Percentiles rank a stretch among this genome's conserved stretches.
Evolutionary conservation across 23 tunicate genomes (phyloP).

Genomic region (Trididemnum nubilum): DNA sequence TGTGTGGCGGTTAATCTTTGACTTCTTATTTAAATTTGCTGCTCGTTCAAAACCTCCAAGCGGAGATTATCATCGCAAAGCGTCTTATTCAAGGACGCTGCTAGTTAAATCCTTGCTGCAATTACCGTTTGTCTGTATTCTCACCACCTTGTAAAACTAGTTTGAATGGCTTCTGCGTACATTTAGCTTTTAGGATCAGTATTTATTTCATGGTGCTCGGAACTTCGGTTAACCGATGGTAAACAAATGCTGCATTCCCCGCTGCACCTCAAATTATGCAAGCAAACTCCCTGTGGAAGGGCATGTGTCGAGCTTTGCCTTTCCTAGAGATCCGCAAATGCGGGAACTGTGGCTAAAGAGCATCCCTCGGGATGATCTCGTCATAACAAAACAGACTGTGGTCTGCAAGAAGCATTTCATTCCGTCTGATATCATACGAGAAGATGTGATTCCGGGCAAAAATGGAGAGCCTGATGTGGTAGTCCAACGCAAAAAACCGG

Average conservation of each 20-base stretch:
- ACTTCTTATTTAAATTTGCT: no score
- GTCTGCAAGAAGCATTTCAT: background rate
- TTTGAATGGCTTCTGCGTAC: no score
- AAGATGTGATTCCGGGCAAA: background rate
- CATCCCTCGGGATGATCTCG: background rate
- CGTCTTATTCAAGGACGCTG: no score
- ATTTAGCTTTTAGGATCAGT: background rate
- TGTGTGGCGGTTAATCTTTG: no score
- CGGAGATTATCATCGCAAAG: no score
- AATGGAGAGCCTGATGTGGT: background rate
- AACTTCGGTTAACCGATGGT: constrained; percentile 15
- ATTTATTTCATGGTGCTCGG: no score
- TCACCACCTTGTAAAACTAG: no score
- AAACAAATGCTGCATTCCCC: constrained; percentile 16
- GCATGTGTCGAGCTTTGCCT: background rate
- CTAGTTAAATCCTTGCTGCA: no score
- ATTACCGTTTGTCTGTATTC: no score
- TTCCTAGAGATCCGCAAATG: background rate
- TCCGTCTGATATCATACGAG: constrained; percentile 1
- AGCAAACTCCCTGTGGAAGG: background rate
- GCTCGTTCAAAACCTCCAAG: no score
- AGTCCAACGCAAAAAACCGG: background rate
- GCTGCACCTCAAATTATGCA: background rate
- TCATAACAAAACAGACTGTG: constrained; percentile 4
- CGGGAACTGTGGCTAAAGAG: background rate